A percentile compares a stretch with the other conserved stretches of the same genome.
Conservation (phyloP, 2,113 vertebrate species). For the Riparia riparia region DNA sequence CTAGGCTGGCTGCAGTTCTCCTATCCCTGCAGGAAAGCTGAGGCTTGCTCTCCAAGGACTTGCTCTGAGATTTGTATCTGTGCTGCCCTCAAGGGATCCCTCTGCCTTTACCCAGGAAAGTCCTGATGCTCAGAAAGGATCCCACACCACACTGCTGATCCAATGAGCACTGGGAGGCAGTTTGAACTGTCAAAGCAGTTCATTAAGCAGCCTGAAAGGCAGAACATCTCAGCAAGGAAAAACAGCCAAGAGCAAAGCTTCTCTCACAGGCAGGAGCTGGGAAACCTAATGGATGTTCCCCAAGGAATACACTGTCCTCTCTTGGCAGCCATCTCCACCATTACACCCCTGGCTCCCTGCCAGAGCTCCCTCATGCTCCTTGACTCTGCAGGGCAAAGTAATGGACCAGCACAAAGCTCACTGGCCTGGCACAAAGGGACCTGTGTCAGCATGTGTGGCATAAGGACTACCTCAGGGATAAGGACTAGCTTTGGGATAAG, state of each 20-base stretch:
- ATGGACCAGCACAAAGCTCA: neutral
- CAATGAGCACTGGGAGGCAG: neutral
- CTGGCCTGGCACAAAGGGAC: neutral
- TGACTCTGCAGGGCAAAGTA: neutral
- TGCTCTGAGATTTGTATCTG: neutral
- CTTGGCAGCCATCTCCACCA: neutral
- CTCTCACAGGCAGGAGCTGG: neutral
- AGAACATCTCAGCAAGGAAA: neutral
- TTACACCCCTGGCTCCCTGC: neutral
- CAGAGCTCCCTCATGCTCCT: neutral
- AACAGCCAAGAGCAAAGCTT: neutral
- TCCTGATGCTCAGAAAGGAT: neutral
- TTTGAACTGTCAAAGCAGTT: neutral
- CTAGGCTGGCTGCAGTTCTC: neutral
- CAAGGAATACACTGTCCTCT: neutral
- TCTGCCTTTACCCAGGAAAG: neutral
- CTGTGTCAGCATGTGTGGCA: fast-evolving
- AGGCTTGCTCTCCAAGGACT: neutral
- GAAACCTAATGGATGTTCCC: neutral
- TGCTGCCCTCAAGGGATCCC: neutral
- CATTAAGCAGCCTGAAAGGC: constrained; percentile 8
- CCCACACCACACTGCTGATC: neutral
- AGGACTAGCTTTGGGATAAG: neutral
- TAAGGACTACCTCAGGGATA: neutral
- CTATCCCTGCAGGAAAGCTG: neutral